These are phyloP conservation scores for Agonopterix alstromeriana DNA, from an alignment of 2,888 invertebrate genomes.

Conservation along the genomic window DNA sequence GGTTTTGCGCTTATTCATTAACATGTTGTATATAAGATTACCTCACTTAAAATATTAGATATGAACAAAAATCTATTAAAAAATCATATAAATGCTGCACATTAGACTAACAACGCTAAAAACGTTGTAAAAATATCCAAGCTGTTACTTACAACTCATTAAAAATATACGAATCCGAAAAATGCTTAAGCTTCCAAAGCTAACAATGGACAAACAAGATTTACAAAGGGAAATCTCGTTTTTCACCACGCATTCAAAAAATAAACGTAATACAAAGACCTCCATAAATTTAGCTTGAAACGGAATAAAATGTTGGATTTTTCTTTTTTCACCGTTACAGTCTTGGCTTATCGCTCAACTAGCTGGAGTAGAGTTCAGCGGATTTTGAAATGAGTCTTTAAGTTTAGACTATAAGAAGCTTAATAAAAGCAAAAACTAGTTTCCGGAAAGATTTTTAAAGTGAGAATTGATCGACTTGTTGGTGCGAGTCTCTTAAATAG, in stretches of 20 bases:
- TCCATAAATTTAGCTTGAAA: constrained; percentile 18
- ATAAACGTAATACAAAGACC: constrained; percentile 18
- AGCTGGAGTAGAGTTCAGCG: constrained; percentile 1
- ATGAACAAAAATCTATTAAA: too few species aligned
- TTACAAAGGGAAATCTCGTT: constrained; percentile 12
- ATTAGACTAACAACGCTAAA: too few species aligned
- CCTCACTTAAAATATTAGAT: too few species aligned
- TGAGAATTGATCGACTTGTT: too few species aligned
- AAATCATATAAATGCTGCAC: too few species aligned
- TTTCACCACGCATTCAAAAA: constrained; percentile 18
- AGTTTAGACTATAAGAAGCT: background rate
- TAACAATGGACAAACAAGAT: constrained; percentile 11
- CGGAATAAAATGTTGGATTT: constrained; percentile 16
- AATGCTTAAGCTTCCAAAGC: constrained; percentile 4
- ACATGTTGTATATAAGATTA: too few species aligned
- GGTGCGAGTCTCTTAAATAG: too few species aligned
- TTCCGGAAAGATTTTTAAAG: too few species aligned
- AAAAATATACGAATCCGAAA: too few species aligned
- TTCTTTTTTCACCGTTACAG: constrained; percentile 10
- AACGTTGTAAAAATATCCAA: background rate
- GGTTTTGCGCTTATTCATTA: too few species aligned
- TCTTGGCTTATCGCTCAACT: constrained; percentile 13
- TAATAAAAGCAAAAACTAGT: too few species aligned
- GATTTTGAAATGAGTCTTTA: background rate
- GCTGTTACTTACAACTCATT: too few species aligned